Percentiles rank a stretch among this genome's conserved stretches.
Conservation (phyloP, 2,888 invertebrate species). For the Melanotus villosus region DNA sequence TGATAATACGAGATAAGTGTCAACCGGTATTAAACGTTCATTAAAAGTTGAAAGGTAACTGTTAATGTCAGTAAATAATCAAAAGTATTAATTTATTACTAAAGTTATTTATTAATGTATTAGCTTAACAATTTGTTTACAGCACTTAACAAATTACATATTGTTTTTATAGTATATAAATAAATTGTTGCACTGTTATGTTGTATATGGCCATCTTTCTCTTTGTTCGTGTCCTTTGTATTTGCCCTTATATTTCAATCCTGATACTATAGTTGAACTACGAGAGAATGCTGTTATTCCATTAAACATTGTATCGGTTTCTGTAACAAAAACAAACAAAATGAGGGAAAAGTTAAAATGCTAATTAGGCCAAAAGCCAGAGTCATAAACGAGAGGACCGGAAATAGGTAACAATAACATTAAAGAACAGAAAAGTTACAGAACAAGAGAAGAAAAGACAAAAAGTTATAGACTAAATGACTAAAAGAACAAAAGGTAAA, state of each 20-base stretch:
- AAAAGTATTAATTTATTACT: constrained; percentile 1
- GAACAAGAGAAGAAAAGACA: no score
- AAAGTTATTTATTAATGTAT: constrained; percentile 1
- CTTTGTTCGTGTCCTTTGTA: constrained; percentile 82
- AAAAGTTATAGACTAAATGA: no score
- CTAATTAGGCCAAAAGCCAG: background rate
- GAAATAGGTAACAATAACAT: no score
- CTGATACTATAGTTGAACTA: constrained; percentile 87
- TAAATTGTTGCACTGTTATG: constrained; percentile 44
- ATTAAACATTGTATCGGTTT: constrained; percentile 79
- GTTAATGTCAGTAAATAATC: background rate
- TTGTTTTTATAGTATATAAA: constrained; percentile 6
- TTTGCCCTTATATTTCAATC: constrained; percentile 85
- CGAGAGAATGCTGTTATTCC: constrained; percentile 90
- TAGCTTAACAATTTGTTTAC: background rate
- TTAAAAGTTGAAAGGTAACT: background rate
- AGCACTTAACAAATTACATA: constrained; percentile 4
- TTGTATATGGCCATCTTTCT: constrained; percentile 72
- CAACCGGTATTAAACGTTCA: background rate
- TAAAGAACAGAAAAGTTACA: no score
- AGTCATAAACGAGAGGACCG: no score
- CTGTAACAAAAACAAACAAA: constrained; percentile 61
- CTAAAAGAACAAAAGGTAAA: no score
- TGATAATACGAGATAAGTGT: constrained; percentile 26
- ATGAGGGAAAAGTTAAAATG: background rate